Evolutionary conservation across 2,113 vertebrate species (phyloP), one percentile per base, ranked within the genome.

Genomic region (Rhegmatorhina hoffmannsi): DNA sequence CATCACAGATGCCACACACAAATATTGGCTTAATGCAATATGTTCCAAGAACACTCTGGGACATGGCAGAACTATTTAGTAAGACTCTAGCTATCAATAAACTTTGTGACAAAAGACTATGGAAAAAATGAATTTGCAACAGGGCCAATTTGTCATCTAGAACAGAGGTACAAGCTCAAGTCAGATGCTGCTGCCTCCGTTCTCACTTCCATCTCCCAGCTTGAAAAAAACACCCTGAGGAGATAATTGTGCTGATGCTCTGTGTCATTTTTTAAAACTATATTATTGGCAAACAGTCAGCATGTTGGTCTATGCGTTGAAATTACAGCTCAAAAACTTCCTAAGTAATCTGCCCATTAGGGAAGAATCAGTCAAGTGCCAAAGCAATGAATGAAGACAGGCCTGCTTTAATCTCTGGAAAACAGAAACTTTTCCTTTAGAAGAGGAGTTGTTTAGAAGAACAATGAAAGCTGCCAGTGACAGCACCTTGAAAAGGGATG

Each of bases 381-480:
- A 49, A 89, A 66, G 76, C 78, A 89, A 89, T 85, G 94, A 95
- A 75, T 89, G 88, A 96, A 95, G 94, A 81, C 83, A 94, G 90
- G 81, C 92, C 46, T 56, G 77, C 93, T 97, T 96, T 96, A 93
- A 96, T 95, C 90, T 97, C 92, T 38, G 74, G 55, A 80, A 96
- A 80, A 3, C 88, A 97, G 93, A 94, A 90, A 96, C 89, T 96
- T 89, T 93, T 87, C 68, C 92, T 83, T 95, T 67, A 96, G 95
- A 93, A 95, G 73, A 94, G 60, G 62, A 75, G 86, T 75, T 95
- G 86, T 95, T 97, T 72, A 92, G 89, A 94, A 87, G 93, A 95
- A 94, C 90, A 96, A 93, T 89, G 94, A 97, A 94, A 90, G 90
- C 90, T 94, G 83, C 49, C 69, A 93, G 53, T 95, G 96, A 97